Percentiles rank a stretch among this genome's conserved stretches.
phyloP scores from a whole-genome alignment of 2,113 vertebrate genomes.

The Microtus richardsoni region DNA sequence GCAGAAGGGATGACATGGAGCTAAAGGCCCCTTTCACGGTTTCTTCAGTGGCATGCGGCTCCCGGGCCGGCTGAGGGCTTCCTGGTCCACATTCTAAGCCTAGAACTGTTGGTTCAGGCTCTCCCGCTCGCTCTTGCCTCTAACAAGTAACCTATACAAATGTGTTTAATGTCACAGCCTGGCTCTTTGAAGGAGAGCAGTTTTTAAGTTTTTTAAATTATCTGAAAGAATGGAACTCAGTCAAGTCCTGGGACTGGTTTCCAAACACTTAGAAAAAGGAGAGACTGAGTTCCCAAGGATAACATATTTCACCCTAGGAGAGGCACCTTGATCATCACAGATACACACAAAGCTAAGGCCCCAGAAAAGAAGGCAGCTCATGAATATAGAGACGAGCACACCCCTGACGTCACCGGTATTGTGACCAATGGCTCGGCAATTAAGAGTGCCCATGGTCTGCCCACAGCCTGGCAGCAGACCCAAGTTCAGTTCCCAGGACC shows the following conservation, averaged over 20 bases:
- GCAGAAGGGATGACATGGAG: not conserved
- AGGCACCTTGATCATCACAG: not conserved
- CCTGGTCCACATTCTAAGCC: not conserved
- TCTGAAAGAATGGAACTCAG: slow-evolving; percentile 63
- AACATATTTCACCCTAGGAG: not conserved
- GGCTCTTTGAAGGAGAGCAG: not conserved
- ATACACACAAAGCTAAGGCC: not conserved
- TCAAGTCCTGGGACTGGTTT: not conserved
- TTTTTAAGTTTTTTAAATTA: not conserved
- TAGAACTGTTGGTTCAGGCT: not conserved
- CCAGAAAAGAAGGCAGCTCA: not conserved
- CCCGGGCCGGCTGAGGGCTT: not conserved
- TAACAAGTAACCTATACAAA: not conserved
- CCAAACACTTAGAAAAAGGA: not conserved
- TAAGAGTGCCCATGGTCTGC: not conserved
- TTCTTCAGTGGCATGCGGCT: accelerated
- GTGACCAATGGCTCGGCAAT: not conserved
- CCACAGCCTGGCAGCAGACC: not conserved
- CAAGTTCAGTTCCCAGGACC: not conserved
- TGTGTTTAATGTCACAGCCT: not conserved
- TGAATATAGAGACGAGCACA: not conserved
- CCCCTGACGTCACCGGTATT: not conserved
- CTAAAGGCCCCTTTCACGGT: not conserved
- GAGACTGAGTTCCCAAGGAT: not conserved
- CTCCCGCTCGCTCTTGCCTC: not conserved